Evolutionary conservation across 2,113 vertebrate genomes (phyloP).

Genomic region (Lycocorax pyrrhopterus): DNA sequence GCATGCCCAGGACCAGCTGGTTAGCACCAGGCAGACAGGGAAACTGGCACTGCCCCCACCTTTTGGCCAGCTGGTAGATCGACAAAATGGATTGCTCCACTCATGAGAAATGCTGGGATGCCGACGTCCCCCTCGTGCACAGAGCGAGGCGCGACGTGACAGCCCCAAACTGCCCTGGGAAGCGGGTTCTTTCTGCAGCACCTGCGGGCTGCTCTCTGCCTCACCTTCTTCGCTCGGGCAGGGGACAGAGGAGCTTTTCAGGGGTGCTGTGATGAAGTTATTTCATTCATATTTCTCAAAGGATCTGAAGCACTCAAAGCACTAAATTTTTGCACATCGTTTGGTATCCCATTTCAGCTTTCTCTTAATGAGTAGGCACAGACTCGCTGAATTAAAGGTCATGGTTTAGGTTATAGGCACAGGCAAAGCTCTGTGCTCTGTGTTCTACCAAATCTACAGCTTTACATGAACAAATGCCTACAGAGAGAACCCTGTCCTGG

Average conservation of each 20-base stretch:
- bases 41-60: slow-evolving; percentile 27
- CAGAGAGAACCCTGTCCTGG: neutral
- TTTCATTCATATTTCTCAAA: neutral
- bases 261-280: neutral
- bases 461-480: neutral
- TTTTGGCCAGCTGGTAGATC: slow-evolving; percentile 34
- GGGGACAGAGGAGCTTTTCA: neutral
- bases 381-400: neutral
- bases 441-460: neutral
- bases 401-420: neutral
- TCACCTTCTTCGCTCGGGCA: fast-evolving
- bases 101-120: slow-evolving; percentile 32
- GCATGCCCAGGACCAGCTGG: slow-evolving; percentile 43
- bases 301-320: neutral
- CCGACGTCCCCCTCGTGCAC: neutral
- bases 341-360: neutral
- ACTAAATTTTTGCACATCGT: neutral
- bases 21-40: slow-evolving; percentile 50
- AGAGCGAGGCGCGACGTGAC: neutral
- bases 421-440: neutral
- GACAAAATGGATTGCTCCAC: slow-evolving; percentile 53
- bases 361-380: neutral
- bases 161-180: neutral
- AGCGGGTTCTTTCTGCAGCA: fast-evolving
- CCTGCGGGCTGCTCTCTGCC: neutral